Base-by-base conservation (phyloP, 2,888 invertebrate genomes). In the Drosophila neotestacea region DNA sequence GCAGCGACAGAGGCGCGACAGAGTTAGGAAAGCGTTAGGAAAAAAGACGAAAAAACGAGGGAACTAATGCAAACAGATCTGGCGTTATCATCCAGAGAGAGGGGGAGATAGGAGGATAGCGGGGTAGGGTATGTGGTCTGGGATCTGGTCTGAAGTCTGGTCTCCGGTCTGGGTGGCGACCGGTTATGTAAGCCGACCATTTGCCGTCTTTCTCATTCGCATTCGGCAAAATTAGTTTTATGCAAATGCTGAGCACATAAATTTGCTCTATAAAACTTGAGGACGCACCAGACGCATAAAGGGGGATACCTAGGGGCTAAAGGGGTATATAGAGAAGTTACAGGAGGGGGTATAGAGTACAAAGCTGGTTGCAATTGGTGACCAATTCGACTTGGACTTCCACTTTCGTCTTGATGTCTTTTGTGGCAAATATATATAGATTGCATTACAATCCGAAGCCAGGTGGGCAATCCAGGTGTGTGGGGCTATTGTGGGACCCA, bases 231-330 rank as follows among this genome's bases (percentile, higher is more conserved):
- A 83, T 85, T 88, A 82, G 83, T 85, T 83, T 88, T 85, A 88
- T 83, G 83, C 88, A 88, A 83, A 83, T 88, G 83, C 74, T 73
- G 79, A 79, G 85, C 80, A 82, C 79, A 88, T 85, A 88, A 88
- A 85, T 88, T 73, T 79, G 88, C 83, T 82, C 86, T 70, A 79
- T 70, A 82, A 77, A 85, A 66, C 67, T 69, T 64, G 48, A 50
- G 63, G 66, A 64, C 66, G 62, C 54, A 56, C 48, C 28, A 44
- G 54, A 44, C 38, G 41, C 50, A 10, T 22, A 2, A 7, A 1
- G 27, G 13, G 44, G 44, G 61, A 42, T 28, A 1, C 38, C 6
- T 11, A 13, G 10, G 28, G 46, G 41, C 16, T 16, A 16, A 7
- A 13, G 16, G 34, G 13, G 34, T 32, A 6, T 2, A 30, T 7